Percentiles rank a stretch among this genome's conserved stretches.
These are phyloP conservation scores for Tipula vernalis DNA, from an alignment of 2,888 invertebrate genomes.

Conservation along the genomic window DNA sequence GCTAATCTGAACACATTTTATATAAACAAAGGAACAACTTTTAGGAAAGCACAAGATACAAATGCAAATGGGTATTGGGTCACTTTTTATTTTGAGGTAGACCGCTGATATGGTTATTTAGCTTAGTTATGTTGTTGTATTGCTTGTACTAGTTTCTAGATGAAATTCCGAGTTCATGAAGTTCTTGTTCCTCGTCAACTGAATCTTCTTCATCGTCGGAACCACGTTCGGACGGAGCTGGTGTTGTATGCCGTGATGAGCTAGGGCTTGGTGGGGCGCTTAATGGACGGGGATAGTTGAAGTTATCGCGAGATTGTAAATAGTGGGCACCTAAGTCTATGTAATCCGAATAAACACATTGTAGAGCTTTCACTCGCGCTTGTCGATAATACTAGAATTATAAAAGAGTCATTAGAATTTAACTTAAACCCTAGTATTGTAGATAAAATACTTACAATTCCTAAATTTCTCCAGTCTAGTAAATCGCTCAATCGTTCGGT, in stretches of 20 bases:
- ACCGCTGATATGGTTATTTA: not conserved
- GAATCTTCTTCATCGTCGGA: conserved; percentile 72
- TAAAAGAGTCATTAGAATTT: not conserved
- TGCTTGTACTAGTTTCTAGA: not conserved
- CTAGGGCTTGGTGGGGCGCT: conserved; percentile 86
- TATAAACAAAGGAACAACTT: not conserved
- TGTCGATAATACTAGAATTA: conserved; percentile 78
- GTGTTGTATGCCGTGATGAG: conserved; percentile 74
- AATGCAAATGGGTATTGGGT: not conserved
- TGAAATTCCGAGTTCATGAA: conserved; percentile 40
- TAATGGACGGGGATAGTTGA: conserved; percentile 76
- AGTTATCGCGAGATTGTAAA: conserved; percentile 38
- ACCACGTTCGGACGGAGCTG: conserved; percentile 76
- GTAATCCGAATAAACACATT: conserved; percentile 74
- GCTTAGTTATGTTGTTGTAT: not conserved
- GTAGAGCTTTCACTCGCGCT: conserved; percentile 81
- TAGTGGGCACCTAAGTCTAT: conserved; percentile 51
- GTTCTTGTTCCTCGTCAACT: conserved; percentile 71
- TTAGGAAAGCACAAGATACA: not conserved
- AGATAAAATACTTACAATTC: conserved; percentile 58
- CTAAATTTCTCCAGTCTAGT: conserved; percentile 95
- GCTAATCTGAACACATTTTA: not conserved
- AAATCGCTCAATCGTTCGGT: conserved; percentile 94
- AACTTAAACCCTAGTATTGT: not conserved
- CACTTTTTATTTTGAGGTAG: not conserved